A percentile compares a stretch with the other conserved stretches of the same genome.
Conservation (phyloP, 1,140 invertebrate species). For the Coelopa frigida region DNA sequence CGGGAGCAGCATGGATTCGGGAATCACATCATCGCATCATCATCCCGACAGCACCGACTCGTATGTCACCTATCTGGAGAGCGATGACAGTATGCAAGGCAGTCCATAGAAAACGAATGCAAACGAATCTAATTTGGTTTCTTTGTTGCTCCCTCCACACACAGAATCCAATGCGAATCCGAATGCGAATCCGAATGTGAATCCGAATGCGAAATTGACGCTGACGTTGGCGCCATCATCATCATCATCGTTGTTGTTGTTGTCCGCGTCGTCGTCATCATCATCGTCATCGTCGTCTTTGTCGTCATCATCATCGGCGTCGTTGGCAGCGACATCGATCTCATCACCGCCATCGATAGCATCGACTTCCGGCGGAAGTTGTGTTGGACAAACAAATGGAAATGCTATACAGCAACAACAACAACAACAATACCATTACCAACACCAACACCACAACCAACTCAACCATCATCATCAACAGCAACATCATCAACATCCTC, state of each 20-base stretch:
- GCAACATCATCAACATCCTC: constrained; percentile 14
- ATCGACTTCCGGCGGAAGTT: neutral
- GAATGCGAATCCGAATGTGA: constrained; percentile 27
- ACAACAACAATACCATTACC: too few species aligned
- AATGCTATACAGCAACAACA: too few species aligned
- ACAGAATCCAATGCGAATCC: constrained; percentile 27
- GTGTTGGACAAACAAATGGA: too few species aligned
- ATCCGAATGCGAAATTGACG: constrained; percentile 41
- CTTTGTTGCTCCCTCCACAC: constrained; percentile 44
- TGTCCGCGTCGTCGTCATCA: constrained; percentile 39
- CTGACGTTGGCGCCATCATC: constrained; percentile 17
- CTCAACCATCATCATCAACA: constrained; percentile 38
- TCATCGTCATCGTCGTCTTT: constrained; percentile 27
- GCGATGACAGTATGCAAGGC: constrained; percentile 68
- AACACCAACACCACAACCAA: too few species aligned
- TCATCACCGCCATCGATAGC: constrained; percentile 33
- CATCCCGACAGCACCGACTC: constrained; percentile 79
- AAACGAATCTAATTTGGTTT: constrained; percentile 43
- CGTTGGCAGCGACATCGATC: constrained; percentile 36
- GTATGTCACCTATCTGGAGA: constrained; percentile 83
- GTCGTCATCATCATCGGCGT: constrained; percentile 32
- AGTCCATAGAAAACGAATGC: constrained; percentile 52
- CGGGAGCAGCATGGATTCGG: constrained; percentile 43
- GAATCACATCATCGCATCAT: constrained; percentile 47
- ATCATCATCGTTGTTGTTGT: constrained; percentile 38